Conservation (phyloP, 1,140 invertebrate species). For the Aleiodes sp. region DNA sequence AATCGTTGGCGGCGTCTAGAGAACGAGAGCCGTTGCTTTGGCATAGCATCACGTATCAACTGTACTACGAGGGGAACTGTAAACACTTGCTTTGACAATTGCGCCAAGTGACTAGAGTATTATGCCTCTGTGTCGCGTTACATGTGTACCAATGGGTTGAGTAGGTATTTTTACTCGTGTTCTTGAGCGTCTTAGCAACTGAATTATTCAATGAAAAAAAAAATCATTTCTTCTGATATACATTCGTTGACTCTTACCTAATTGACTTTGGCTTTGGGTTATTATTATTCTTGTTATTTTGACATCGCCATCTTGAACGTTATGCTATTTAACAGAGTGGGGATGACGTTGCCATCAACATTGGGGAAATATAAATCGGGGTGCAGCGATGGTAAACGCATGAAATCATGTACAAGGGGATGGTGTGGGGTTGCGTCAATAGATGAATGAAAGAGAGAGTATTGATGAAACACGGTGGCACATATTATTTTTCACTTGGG, state of each 20-base stretch:
- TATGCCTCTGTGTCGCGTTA: slow-evolving; percentile 15
- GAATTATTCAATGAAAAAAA: no score
- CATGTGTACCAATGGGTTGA: background rate
- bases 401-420: slow-evolving; percentile 34
- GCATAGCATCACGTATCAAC: slow-evolving; percentile 60
- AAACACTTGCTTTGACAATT: slow-evolving; percentile 65
- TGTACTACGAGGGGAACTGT: slow-evolving; percentile 55
- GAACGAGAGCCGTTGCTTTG: slow-evolving; percentile 36
- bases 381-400: slow-evolving; percentile 23
- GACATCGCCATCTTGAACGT: slow-evolving; percentile 60
- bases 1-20: no score
- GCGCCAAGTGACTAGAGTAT: slow-evolving; percentile 57
- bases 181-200: no score
- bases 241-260: background rate
- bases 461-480: slow-evolving; percentile 50
- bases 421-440: slow-evolving; percentile 54
- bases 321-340: slow-evolving; percentile 48
- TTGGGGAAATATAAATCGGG: background rate
- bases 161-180: slow-evolving; percentile 20
- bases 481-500: slow-evolving; percentile 57
- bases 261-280: background rate
- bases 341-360: slow-evolving; percentile 38
- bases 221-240: no score
- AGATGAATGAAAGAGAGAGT: slow-evolving; percentile 42
- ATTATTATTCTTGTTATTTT: slow-evolving; percentile 50